Evolutionary conservation across 2,113 vertebrate species (phyloP), one percentile per base, ranked within the genome.

Genomic region (Dunckerocampus dactyliophorus): DNA sequence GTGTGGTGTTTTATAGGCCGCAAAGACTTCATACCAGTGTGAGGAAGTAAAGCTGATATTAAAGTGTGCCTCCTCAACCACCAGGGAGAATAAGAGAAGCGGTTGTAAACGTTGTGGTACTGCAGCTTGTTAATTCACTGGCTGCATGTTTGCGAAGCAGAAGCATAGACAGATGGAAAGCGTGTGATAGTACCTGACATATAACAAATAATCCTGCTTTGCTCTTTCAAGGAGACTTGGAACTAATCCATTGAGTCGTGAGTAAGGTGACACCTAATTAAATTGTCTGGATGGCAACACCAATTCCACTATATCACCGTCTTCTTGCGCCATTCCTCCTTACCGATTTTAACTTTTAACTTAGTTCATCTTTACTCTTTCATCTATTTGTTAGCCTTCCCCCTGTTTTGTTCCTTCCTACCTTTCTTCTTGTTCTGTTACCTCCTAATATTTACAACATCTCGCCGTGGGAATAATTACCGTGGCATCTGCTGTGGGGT

Each of bases 181-280:
- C 47, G 51, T 39, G 80, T 79, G 83, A 88, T 87, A 79, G 83
- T 43, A 69, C 69, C 79, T 80, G 84, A 87, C 85, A 72, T 71
- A 81, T 87, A 87, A 89, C 87, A 89, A 87, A 90, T 88, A 87
- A 83, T 79, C 83, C 69, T 79, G 76, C 72, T 76, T 75, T 84
- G 82, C 85, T 79, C 85, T 82, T 84, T 89, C 88, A 91, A 90
- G 89, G 88, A 89, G 86, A 89, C 87, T 87, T 87, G 82, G 88
- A 88, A 79, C 75, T 67, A 82, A 87, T 88, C 81, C 85, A 87
- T 86, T 78, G 80, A 84, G 81, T 67, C 15, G 63, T 82, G 79
- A 76, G 83, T 88, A 69, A 85, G 87, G 87, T 86, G 89, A 89
- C 89, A 89, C 82, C 85, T 90, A 88, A 91, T 91, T 90, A 90